phyloP scores from a whole-genome alignment of 2,888 invertebrate species.

The Ametastegia equiseti region DNA sequence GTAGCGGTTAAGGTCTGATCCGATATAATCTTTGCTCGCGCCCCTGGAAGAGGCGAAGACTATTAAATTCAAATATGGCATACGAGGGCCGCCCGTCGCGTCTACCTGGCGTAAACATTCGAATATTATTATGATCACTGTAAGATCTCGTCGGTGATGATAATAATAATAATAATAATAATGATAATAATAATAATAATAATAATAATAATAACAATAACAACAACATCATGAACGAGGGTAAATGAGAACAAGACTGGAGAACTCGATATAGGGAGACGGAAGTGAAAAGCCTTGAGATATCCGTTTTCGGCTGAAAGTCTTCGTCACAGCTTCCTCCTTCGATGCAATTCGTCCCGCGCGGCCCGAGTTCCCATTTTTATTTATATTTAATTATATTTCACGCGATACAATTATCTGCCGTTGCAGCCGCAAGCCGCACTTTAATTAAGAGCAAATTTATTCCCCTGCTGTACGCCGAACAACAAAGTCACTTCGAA shows the following conservation, averaged over 20 bases:
- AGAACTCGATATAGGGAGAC: conserved; percentile 56
- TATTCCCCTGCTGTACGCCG: not conserved
- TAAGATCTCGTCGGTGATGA: not conserved
- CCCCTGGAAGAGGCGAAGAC: conserved; percentile 35
- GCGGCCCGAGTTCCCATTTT: not conserved
- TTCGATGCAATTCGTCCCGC: conserved; percentile 23
- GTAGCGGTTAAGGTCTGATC: not conserved
- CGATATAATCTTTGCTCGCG: conserved; percentile 35
- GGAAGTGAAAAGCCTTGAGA: conserved; percentile 66
- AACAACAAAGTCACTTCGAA: not conserved
- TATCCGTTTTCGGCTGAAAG: conserved; percentile 59
- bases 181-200: not conserved
- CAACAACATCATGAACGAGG: conserved; percentile 22
- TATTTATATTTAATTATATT: not conserved
- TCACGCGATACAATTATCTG: not conserved
- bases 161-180: not conserved
- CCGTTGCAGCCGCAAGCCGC: not conserved
- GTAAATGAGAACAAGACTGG: conserved; percentile 41
- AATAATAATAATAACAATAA: not conserved
- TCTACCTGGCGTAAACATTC: conserved; percentile 46
- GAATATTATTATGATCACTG: conserved; percentile 42
- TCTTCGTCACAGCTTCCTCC: conserved; percentile 30
- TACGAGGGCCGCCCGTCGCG: conserved; percentile 57
- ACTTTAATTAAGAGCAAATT: not conserved
- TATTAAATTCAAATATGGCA: conserved; percentile 63